Evolutionary conservation across 2,797 vertebrate genomes (phyloP).

Genomic region (Sylvilagus floridanus): DNA sequence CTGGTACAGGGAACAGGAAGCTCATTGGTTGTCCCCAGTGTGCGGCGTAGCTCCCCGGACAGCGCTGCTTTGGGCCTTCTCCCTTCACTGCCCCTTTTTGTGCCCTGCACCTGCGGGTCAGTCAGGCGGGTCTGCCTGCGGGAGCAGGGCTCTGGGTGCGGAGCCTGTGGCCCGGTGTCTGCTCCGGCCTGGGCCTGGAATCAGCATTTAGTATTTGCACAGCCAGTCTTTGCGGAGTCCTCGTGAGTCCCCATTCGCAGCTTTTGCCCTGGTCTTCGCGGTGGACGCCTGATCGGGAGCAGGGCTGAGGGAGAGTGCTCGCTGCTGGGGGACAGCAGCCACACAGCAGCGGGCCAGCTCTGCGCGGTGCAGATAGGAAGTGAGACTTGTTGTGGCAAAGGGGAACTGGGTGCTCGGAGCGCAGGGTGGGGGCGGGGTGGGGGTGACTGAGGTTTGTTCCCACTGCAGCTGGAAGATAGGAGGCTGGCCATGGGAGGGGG

Average conservation of each 20-base stretch:
- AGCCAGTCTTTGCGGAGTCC: not conserved
- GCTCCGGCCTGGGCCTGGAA: not conserved
- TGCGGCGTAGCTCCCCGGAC: not conserved
- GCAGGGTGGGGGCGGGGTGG: not conserved
- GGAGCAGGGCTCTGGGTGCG: not conserved
- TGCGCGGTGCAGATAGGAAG: constrained; percentile 53
- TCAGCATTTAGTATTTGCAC: not conserved
- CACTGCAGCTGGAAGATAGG: constrained; percentile 59
- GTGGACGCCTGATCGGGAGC: not conserved
- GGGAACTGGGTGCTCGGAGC: constrained; percentile 21
- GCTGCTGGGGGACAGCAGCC: not conserved
- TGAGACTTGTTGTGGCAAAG: constrained; percentile 41
- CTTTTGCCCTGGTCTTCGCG: not conserved
- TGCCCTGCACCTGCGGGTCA: not conserved
- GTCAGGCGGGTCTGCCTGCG: not conserved
- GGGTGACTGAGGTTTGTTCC: constrained; percentile 60
- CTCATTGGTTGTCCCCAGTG: not conserved
- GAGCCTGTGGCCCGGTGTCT: not conserved
- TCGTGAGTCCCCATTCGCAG: not conserved
- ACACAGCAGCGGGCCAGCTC: not conserved
- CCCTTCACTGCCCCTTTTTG: not conserved
- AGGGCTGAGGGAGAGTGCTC: not conserved
- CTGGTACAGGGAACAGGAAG: not conserved
- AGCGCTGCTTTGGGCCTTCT: not conserved
- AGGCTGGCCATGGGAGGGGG: constrained; percentile 47